These are phyloP conservation scores for Paraplagusia blochii DNA, from an alignment of 2,113 vertebrate genomes.

Conservation along the genomic window DNA sequence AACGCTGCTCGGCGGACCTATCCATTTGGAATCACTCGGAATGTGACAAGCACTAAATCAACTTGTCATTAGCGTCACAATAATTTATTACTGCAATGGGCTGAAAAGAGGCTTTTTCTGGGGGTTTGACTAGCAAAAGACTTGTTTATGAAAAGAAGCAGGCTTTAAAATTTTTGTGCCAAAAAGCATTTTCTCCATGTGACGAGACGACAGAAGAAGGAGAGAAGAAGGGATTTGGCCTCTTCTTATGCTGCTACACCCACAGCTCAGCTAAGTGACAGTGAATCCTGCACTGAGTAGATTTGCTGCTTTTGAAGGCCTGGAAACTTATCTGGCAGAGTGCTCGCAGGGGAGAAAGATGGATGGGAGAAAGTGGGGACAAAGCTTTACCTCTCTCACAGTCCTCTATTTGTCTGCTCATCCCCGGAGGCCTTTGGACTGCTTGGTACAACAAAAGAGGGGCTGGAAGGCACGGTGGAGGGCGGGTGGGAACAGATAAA, in stretches of 20 bases:
- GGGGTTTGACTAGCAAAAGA: slow-evolving; percentile 15
- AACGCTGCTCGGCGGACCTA: slow-evolving; percentile 16
- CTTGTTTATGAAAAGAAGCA: slow-evolving; percentile 20
- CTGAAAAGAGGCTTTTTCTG: slow-evolving; percentile 4
- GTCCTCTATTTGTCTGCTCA: slow-evolving; percentile 66
- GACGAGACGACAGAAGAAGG: slow-evolving; percentile 38
- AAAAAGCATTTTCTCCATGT: slow-evolving; percentile 47
- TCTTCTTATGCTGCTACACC: slow-evolving; percentile 47
- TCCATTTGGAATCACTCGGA: slow-evolving; percentile 34
- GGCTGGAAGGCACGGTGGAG: background rate
- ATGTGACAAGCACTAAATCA: slow-evolving; percentile 56
- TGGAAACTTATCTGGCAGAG: slow-evolving; percentile 66
- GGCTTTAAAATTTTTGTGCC: slow-evolving; percentile 12
- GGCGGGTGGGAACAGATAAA: slow-evolving; percentile 28
- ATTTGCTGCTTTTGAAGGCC: slow-evolving; percentile 68
- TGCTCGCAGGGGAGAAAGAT: slow-evolving; percentile 54
- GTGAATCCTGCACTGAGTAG: slow-evolving; percentile 64
- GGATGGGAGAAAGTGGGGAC: slow-evolving; percentile 48
- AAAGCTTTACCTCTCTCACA: slow-evolving; percentile 58
- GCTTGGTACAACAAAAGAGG: slow-evolving; percentile 62
- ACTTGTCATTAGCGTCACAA: slow-evolving; percentile 27
- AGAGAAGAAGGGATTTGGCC: slow-evolving; percentile 44
- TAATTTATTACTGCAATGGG: slow-evolving; percentile 25
- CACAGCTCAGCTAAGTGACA: slow-evolving; percentile 60
- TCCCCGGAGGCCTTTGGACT: slow-evolving; percentile 62